Base-by-base conservation (phyloP, 2,888 invertebrate species). In the Polymixis lichenea region DNA sequence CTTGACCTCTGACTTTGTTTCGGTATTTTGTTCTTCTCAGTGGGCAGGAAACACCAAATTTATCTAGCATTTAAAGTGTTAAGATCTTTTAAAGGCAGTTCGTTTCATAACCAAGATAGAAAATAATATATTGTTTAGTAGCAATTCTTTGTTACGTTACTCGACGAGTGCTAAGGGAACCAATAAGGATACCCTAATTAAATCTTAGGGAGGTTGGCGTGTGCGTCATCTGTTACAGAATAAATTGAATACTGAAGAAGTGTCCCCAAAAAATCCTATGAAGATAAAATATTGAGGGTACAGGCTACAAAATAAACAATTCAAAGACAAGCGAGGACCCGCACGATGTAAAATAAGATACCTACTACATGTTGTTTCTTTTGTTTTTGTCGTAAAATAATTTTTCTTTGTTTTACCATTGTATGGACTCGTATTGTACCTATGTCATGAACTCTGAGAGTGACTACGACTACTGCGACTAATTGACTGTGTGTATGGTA, bases 241-340 rank as follows among this genome's bases (percentile, higher is more conserved):
- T 88, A 86, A 88, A 90, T 88, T 89, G 83, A 83, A 83, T 85
- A 88, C 80, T 82, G 76, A 89, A 88, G 87, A 85, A 86, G 86
- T 84, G 83, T 85, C 61, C 71, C 75, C 77, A 82, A 86, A 79
- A n/a, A 82, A 80, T 80, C 67, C 78, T 79, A 78, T 84, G 69
- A 77, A 79, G 70, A 82, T 74, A 80, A 84, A 84, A 87, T 87
- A 90, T 89, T 75, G 86, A 88, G 85, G 86, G 86, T 86, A 87
- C 84, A 71, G 72, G 78, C 82, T 86, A 88, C 84, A 84, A 89
- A 91, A 90, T 88, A 89, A 90, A 89, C 87, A 87, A 89, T 88
- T 89, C 89, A 90, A 88, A 88, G 79, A 86, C 78, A 67, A 76
- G 74, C 68, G 75, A 76, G 78, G 84, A 84, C 84, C 80, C 68